Evolutionary conservation across 2,797 vertebrate species (phyloP).

Genomic region (Sus cebifrons): DNA sequence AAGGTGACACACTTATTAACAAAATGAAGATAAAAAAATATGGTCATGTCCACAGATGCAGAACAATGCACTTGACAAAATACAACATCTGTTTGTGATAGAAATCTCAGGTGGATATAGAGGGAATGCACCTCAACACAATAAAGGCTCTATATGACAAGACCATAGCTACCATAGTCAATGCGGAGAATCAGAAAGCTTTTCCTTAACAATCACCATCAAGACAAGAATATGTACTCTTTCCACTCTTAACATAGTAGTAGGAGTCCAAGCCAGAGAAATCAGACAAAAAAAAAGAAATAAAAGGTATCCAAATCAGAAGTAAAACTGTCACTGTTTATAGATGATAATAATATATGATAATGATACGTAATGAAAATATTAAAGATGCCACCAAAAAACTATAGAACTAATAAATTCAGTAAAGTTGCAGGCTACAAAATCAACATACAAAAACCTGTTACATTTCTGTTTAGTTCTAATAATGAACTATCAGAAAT

Average conservation of each 20-base stretch:
- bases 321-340: too few relatives aligned
- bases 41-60: neutral
- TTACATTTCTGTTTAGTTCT: too few relatives aligned
- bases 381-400: neutral
- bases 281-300: neutral
- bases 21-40: neutral
- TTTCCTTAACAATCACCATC: neutral
- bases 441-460: too few relatives aligned
- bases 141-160: neutral
- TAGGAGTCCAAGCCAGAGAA: neutral
- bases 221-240: neutral
- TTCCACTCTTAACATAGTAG: neutral
- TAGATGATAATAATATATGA: too few relatives aligned
- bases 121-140: neutral
- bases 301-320: neutral
- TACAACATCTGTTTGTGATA: neutral
- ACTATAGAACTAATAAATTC: neutral
- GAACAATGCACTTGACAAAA: neutral
- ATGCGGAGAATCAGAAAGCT: neutral
- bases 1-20: neutral
- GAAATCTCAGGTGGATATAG: neutral
- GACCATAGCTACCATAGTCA: neutral
- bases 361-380: neutral
- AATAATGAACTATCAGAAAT: too few relatives aligned
- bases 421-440: too few relatives aligned